Conservation (phyloP, 2,113 vertebrate species). For the Sturnus vulgaris region DNA sequence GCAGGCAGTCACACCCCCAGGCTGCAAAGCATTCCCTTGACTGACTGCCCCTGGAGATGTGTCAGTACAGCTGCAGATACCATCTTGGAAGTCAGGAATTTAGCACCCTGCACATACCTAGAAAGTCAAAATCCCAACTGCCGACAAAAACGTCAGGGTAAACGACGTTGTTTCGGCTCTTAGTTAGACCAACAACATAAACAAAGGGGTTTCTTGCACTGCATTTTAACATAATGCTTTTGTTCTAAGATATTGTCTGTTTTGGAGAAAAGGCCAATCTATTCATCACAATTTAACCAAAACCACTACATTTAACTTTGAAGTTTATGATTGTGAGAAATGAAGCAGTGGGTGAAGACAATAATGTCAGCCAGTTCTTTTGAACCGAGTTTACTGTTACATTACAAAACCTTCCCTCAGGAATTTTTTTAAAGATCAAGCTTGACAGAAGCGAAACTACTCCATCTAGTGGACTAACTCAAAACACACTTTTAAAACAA, state of each 20-base stretch:
- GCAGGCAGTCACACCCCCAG: neutral
- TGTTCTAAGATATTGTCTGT: neutral
- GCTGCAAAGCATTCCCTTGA: neutral
- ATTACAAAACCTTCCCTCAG: neutral
- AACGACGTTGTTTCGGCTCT: neutral
- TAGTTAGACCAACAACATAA: neutral
- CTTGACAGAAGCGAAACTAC: neutral
- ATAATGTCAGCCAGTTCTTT: neutral
- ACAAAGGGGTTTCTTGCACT: neutral
- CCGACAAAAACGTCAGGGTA: neutral
- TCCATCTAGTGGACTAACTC: slow-evolving; percentile 47
- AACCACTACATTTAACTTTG: neutral
- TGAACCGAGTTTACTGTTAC: neutral
- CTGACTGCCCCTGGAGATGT: neutral
- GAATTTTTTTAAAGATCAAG: neutral
- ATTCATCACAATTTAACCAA: neutral
- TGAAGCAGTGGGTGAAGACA: neutral
- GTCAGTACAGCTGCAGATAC: neutral
- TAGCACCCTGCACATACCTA: neutral
- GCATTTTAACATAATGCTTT: neutral
- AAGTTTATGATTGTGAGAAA: neutral
- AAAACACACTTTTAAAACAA: neutral
- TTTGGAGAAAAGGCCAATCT: neutral
- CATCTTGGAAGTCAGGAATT: neutral
- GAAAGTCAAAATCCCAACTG: neutral